A percentile compares a stretch with the other conserved stretches of the same genome.
phyloP scores from a whole-genome alignment of 2,113 vertebrate genomes.

The Nannospalax galili region DNA sequence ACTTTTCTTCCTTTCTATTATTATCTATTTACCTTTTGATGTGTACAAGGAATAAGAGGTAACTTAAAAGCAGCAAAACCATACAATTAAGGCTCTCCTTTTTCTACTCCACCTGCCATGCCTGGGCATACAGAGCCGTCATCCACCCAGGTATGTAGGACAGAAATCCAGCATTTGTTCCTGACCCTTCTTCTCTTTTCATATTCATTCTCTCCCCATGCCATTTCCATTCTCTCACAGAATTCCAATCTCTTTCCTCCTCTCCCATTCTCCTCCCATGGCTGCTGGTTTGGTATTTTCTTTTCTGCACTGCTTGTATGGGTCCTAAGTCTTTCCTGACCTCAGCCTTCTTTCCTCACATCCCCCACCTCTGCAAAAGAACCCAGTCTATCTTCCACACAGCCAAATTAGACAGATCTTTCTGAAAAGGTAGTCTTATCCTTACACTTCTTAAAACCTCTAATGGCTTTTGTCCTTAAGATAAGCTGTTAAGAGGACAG shows the following conservation, averaged over 20 bases:
- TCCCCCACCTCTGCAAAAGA: background rate
- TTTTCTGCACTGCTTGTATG: slow-evolving; percentile 13
- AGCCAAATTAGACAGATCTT: background rate
- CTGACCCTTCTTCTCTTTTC: background rate
- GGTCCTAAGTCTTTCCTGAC: background rate
- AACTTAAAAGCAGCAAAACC: background rate
- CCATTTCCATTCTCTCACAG: background rate
- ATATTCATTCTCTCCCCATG: background rate
- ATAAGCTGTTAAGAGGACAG: background rate
- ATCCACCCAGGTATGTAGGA: background rate
- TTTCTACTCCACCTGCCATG: background rate
- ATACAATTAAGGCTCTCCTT: too few relatives aligned
- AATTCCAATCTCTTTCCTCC: background rate
- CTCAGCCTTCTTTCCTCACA: background rate
- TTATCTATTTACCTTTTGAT: background rate
- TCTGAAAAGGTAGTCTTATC: slow-evolving; percentile 12
- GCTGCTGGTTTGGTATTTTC: background rate
- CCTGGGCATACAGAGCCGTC: background rate
- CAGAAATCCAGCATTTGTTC: background rate
- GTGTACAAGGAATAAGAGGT: background rate
- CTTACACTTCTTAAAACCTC: background rate
- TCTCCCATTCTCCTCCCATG: background rate
- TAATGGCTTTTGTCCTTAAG: background rate
- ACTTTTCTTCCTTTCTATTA: background rate
- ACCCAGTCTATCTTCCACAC: background rate